These are phyloP conservation scores for Tragulus kanchil DNA, from an alignment of 2,113 vertebrate species.

Conservation along the genomic window DNA sequence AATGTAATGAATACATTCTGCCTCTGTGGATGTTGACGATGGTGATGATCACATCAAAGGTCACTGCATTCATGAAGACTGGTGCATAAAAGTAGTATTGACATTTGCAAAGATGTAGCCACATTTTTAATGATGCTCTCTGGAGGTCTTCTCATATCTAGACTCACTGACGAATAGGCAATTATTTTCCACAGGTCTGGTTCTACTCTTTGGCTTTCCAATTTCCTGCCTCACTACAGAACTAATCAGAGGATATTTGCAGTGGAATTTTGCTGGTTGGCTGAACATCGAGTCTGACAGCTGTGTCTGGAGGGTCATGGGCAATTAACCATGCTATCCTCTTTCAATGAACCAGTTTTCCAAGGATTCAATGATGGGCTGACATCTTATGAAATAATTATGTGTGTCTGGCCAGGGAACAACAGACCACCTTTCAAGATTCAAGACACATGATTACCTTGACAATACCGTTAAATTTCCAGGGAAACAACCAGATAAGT, in stretches of 20 bases:
- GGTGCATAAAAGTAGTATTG: not conserved
- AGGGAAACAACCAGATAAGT: slow-evolving; percentile 45
- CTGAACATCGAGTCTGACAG: not conserved
- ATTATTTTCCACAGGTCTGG: slow-evolving; percentile 29
- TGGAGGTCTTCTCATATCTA: slow-evolving; percentile 38
- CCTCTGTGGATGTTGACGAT: not conserved
- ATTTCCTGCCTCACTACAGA: slow-evolving; percentile 18
- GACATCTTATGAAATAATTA: slow-evolving; percentile 32
- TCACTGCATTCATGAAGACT: not conserved
- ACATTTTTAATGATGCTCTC: not conserved
- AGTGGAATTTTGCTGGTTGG: not conserved
- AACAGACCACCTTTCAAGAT: slow-evolving; percentile 20
- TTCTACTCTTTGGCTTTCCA: slow-evolving; percentile 43
- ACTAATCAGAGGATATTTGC: not conserved
- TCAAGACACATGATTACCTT: slow-evolving; percentile 52
- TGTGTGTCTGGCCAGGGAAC: slow-evolving; percentile 64
- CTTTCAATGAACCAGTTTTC: slow-evolving; percentile 61
- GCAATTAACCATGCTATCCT: slow-evolving; percentile 23
- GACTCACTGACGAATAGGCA: not conserved
- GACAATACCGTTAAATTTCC: slow-evolving; percentile 48
- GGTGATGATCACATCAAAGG: not conserved
- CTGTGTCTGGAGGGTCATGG: not conserved
- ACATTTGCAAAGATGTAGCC: not conserved
- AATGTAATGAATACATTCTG: not conserved
- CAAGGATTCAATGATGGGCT: slow-evolving; percentile 21